Percentiles rank a stretch among this genome's conserved stretches.
phyloP scores from a whole-genome alignment of 1,140 invertebrate species.

The Aethina tumida region DNA sequence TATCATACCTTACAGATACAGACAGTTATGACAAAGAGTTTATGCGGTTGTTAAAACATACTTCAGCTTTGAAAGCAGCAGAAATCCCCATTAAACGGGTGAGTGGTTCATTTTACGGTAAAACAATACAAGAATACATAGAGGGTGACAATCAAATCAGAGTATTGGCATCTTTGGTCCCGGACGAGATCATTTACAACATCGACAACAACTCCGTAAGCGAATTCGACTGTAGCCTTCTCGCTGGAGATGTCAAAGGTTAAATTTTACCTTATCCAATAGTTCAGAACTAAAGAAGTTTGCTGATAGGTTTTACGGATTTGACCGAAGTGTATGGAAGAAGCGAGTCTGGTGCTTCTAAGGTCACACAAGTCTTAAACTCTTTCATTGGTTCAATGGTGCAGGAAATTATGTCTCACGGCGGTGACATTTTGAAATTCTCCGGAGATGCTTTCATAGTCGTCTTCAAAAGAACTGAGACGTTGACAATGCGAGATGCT shows the following conservation, averaged over 20 bases:
- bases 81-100: no score
- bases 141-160: conserved; percentile 40
- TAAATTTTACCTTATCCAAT: no score
- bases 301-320: conserved; percentile 45
- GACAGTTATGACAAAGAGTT: no score
- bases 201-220: conserved; percentile 41
- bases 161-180: conserved; percentile 50
- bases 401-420: conserved; percentile 44
- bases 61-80: no score
- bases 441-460: conserved; percentile 52
- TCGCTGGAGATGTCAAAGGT: conserved; percentile 51
- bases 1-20: no score
- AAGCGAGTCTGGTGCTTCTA: conserved; percentile 47
- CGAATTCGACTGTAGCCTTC: conserved; percentile 45
- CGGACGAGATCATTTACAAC: conserved; percentile 50
- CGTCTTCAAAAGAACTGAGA: conserved; percentile 31
- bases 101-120: no score
- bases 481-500: conserved; percentile 43
- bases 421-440: conserved; percentile 57
- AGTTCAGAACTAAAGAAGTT: no score
- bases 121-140: no score
- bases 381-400: conserved; percentile 56
- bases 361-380: conserved; percentile 51
- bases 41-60: no score
- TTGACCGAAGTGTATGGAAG: conserved; percentile 50